Percentiles rank a stretch among this genome's conserved stretches.
These are phyloP conservation scores for Chrosomus eos DNA, from an alignment of 2,797 vertebrate species.

Conservation along the genomic window DNA sequence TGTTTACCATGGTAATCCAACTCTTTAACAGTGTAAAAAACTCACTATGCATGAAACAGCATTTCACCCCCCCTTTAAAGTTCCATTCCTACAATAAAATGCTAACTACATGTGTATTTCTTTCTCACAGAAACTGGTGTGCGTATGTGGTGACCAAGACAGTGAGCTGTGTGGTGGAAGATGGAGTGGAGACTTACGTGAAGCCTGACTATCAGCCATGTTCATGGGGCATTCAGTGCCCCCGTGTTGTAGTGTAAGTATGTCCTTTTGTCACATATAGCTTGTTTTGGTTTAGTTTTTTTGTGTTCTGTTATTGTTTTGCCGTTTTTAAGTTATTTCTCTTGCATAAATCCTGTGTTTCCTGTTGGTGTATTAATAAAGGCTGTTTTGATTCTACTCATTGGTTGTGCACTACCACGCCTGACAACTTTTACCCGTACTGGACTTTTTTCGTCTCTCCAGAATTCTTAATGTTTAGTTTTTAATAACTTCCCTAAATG, in stretches of 20 bases:
- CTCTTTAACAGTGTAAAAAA: no score
- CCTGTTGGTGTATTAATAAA: neutral
- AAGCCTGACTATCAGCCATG: conserved; percentile 94
- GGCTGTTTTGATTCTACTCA: neutral
- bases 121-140: conserved; percentile 87
- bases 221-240: conserved; percentile 88
- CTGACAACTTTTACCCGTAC: neutral
- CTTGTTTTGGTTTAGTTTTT: neutral
- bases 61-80: no score
- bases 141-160: conserved; percentile 89
- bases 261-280: neutral
- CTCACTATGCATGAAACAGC: no score
- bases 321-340: neutral
- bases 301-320: neutral
- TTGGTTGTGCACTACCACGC: neutral
- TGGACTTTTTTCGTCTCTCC: neutral
- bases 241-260: conserved; percentile 86
- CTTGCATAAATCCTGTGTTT: neutral
- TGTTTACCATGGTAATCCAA: no score
- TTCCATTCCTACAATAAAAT: neutral
- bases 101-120: conserved; percentile 31
- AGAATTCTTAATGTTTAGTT: neutral
- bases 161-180: conserved; percentile 93
- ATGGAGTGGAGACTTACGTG: conserved; percentile 89
- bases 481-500: neutral